A percentile compares a stretch with the other conserved stretches of the same genome.
Evolutionary conservation across 2,113 vertebrate species (phyloP).

Genomic region (Solea solea): DNA sequence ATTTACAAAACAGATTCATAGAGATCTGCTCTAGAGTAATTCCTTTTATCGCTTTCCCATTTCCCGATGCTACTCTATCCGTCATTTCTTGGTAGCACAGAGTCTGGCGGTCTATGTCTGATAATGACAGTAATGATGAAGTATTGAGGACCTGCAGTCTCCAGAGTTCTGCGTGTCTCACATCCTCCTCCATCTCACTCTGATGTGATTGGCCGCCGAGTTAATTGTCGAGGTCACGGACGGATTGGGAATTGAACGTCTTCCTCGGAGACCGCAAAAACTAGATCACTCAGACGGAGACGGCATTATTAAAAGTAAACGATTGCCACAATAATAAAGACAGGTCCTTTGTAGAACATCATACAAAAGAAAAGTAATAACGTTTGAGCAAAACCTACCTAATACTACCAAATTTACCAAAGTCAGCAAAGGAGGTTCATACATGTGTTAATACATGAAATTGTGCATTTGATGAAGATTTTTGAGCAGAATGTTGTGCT

Average conservation of each 20-base stretch:
- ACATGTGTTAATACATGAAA: too few relatives aligned
- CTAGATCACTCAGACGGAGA: conserved; percentile 69
- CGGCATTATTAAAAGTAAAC: conserved; percentile 61
- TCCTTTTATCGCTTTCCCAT: neutral
- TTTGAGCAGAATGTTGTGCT: too few relatives aligned
- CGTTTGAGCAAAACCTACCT: neutral
- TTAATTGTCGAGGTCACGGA: conserved; percentile 71
- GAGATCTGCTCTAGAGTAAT: neutral
- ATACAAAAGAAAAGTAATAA: neutral
- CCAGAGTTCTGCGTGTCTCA: conserved; percentile 65
- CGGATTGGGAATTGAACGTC: conserved; percentile 64
- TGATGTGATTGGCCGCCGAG: conserved; percentile 65
- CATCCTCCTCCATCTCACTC: conserved; percentile 52
- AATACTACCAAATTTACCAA: neutral
- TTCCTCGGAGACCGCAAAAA: conserved; percentile 67
- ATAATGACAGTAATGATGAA: conserved; percentile 60
- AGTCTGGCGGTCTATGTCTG: conserved; percentile 36
- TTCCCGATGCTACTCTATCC: neutral
- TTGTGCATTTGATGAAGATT: too few relatives aligned
- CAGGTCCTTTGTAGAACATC: conserved; percentile 22
- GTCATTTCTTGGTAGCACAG: conserved; percentile 24
- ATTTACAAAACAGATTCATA: neutral
- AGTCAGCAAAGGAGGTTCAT: neutral
- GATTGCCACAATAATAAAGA: conserved; percentile 37
- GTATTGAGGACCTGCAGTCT: conserved; percentile 71